Conservation (phyloP, 2,797 vertebrate species). For the Cuniculus paca region DNA sequence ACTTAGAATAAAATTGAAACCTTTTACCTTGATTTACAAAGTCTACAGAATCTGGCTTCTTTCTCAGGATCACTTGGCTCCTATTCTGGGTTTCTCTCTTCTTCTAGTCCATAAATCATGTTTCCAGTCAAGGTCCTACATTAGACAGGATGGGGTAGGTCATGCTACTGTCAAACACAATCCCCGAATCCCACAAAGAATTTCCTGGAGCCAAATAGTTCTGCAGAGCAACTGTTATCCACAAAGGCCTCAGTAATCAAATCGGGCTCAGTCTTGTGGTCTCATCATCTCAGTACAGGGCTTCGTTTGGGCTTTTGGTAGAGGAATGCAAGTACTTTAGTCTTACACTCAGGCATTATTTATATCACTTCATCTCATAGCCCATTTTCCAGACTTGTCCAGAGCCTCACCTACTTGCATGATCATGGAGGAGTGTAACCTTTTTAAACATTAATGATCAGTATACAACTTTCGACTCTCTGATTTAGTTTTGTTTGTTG, state of each 20-base stretch:
- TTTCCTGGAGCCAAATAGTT: neutral
- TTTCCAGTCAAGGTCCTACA: neutral
- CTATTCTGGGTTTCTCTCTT: neutral
- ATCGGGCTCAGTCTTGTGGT: neutral
- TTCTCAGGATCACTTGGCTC: neutral
- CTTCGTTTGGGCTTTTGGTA: neutral
- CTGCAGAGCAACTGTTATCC: neutral
- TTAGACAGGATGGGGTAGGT: neutral
- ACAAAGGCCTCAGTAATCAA: neutral
- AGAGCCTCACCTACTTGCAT: neutral
- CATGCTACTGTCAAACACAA: neutral
- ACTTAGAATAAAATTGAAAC: neutral
- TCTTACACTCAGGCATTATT: neutral
- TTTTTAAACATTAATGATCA: neutral
- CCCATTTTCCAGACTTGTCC: neutral
- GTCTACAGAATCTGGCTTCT: neutral
- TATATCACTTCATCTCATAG: neutral
- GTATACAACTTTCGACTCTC: neutral
- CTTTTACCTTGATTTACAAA: slow-evolving; percentile 14
- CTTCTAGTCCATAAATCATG: neutral
- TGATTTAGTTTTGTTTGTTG: neutral
- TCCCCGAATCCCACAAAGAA: neutral
- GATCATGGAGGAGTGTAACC: neutral
- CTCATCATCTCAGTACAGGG: neutral
- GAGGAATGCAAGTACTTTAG: neutral